phyloP scores from a whole-genome alignment of 2,888 invertebrate species.

The Melanostoma mellinum region DNA sequence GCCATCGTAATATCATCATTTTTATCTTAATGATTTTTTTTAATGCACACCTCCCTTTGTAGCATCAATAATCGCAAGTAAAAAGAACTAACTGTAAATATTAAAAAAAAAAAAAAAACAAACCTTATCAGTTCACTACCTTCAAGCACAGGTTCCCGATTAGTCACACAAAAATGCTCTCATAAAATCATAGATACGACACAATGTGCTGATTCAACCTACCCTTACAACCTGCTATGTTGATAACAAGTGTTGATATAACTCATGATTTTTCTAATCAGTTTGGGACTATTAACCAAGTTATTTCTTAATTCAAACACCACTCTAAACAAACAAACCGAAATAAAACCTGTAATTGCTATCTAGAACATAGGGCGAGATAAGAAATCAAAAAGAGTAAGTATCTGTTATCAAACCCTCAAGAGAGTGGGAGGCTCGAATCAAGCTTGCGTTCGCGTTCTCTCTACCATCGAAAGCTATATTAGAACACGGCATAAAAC shows the following conservation, averaged over 20 bases:
- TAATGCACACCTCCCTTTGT: too few relatives aligned
- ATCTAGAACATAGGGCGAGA: constrained; percentile 58
- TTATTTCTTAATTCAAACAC: not conserved
- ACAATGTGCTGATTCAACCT: too few relatives aligned
- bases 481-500: constrained; percentile 16
- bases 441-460: not conserved
- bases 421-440: constrained; percentile 9
- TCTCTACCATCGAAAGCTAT: constrained; percentile 40
- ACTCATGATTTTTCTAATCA: constrained; percentile 14
- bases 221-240: too few relatives aligned
- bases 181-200: too few relatives aligned
- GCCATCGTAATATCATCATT: too few relatives aligned
- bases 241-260: not conserved
- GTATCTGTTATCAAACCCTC: constrained; percentile 43
- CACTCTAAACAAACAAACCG: constrained; percentile 29
- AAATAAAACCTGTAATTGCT: constrained; percentile 13
- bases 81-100: too few relatives aligned
- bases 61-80: too few relatives aligned
- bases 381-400: constrained; percentile 50
- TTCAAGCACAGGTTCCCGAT: too few relatives aligned
- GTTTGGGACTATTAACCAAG: not conserved
- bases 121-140: too few relatives aligned
- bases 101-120: too few relatives aligned
- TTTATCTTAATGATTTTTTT: too few relatives aligned
- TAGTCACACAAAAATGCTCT: too few relatives aligned